Base-by-base conservation (phyloP, 2,797 vertebrate species). In the Gambusia yucatana region DNA sequence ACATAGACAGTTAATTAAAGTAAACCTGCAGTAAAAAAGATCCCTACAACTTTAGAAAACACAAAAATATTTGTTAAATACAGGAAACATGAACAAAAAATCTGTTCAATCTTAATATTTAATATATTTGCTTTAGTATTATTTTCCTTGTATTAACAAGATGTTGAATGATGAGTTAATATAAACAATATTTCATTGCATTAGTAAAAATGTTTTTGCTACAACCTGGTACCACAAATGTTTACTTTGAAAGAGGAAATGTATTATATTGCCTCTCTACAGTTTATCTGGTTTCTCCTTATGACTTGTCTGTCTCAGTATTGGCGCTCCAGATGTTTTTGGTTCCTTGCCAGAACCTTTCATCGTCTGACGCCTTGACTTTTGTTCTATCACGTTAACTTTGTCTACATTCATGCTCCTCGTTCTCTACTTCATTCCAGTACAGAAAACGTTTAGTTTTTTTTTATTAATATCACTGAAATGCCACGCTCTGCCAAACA, bases 1-100 rank as follows among this genome's bases (percentile, higher is more conserved):
- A 72, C 13, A 70, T 59, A 73, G 17, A 70, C 69, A 73, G 17
- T 72, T 41, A 33, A 41, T 71, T 1, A 67, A 59, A 16, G 65
- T 44, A 5, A 14, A 59, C 7, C 28, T 75, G 22, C 11, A 65
- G 14, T 7, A 22, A 14, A 20, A 76, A n/a, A 17, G 8, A 14
- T 25, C 1, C n/a, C 11, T 33, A 8, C 28, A 72, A 30, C 55
- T 61, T 6, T 20, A 75, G 46, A 10, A 50, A 75, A 75, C 13
- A 43, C 0, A n/a, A 5, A 36, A 72, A 77, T 50, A n/a, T 9
- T n/a, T 16, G 9, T 44, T 46, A 67, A 57, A 47, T 11, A 48
- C 9, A 73, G 39, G 14, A 47, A 41, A 63, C 3, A 41, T 39
- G 16, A 55, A 57, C 46, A 36, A 8, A 33, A 47, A 2, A 47